A percentile compares a stretch with the other conserved stretches of the same genome.
These are phyloP conservation scores for Labroides dimidiatus DNA, from an alignment of 2,797 vertebrate genomes.

Conservation along the genomic window DNA sequence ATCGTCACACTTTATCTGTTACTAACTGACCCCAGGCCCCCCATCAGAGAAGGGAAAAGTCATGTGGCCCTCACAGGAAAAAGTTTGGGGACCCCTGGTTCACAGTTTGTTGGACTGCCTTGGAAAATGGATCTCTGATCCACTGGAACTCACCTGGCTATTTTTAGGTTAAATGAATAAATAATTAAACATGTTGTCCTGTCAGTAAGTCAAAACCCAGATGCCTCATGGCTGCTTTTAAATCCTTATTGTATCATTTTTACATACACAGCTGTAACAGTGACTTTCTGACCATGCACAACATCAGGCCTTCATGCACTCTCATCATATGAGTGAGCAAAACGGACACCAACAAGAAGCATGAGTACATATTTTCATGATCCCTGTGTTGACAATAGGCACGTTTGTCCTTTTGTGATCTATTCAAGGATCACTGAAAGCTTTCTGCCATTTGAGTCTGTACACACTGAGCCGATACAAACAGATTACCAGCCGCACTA, in stretches of 20 bases:
- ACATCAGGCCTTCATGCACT: slow-evolving; percentile 38
- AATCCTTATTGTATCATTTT: background rate
- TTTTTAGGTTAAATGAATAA: too few relatives aligned
- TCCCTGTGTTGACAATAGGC: slow-evolving; percentile 57
- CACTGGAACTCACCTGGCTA: too few relatives aligned
- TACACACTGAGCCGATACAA: slow-evolving; percentile 73
- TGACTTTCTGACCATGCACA: slow-evolving; percentile 15
- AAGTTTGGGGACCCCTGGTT: too few relatives aligned
- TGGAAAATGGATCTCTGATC: too few relatives aligned
- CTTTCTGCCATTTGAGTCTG: slow-evolving; percentile 39
- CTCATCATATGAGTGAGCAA: slow-evolving; percentile 59
- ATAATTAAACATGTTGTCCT: too few relatives aligned
- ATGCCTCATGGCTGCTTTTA: too few relatives aligned
- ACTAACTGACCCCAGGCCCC: too few relatives aligned
- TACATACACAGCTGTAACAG: background rate
- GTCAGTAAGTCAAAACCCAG: background rate
- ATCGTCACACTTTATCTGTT: too few relatives aligned
- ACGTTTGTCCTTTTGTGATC: slow-evolving; percentile 63
- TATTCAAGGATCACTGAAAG: slow-evolving; percentile 68
- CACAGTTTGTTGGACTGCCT: too few relatives aligned
- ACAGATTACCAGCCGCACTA: slow-evolving; percentile 72
- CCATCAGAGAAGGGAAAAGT: too few relatives aligned
- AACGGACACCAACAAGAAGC: slow-evolving; percentile 47
- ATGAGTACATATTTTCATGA: slow-evolving; percentile 69
- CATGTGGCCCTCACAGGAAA: too few relatives aligned